Conservation (phyloP, 2,797 vertebrate species). For the Mormyrops boulengeri region DNA sequence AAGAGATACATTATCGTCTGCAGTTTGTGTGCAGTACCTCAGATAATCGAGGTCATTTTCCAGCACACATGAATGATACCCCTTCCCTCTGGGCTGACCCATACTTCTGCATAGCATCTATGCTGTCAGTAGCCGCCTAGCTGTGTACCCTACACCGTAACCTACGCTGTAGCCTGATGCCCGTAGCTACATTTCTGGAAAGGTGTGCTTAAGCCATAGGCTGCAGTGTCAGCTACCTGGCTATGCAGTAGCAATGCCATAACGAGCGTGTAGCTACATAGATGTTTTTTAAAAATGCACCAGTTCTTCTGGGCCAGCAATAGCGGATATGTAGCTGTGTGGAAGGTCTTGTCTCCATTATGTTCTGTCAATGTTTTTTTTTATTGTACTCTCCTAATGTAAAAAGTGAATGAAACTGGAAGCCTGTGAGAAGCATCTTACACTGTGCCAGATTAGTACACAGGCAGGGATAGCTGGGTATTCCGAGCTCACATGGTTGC, state of each 20-base stretch:
- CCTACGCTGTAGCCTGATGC: not conserved
- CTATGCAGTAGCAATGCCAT: not conserved
- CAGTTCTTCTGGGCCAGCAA: not conserved
- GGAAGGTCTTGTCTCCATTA: not conserved
- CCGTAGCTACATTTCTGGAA: not conserved
- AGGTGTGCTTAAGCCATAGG: not conserved
- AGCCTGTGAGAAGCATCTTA: not conserved
- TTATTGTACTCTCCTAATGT: not conserved
- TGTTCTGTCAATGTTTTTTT: not conserved
- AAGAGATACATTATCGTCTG: not conserved
- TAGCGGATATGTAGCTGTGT: not conserved
- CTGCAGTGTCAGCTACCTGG: not conserved
- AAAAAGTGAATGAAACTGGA: not conserved
- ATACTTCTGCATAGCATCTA: not conserved
- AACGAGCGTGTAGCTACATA: not conserved
- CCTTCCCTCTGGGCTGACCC: not conserved
- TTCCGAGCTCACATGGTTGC: not conserved
- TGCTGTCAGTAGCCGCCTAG: not conserved
- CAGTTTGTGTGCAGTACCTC: not conserved
- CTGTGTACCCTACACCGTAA: not conserved
- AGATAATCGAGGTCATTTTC: not conserved
- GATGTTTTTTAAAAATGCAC: not conserved
- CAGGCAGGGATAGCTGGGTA: not conserved
- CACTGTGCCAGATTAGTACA: not conserved
- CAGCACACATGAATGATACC: not conserved